phyloP scores from a whole-genome alignment of 1,140 invertebrate species.

The Drosophila funebris region DNA sequence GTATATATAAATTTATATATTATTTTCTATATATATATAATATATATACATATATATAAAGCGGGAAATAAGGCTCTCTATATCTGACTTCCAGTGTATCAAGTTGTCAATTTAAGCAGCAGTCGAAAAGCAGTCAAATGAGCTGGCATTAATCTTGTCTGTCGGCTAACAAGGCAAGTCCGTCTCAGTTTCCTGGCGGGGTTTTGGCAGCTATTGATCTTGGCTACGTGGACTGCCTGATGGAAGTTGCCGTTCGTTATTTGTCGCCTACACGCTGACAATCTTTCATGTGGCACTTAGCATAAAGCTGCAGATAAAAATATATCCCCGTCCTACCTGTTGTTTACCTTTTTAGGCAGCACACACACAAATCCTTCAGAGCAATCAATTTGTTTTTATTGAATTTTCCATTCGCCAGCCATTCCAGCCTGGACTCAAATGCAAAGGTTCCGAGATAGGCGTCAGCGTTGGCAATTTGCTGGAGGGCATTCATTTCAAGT shows the following conservation, averaged over 20 bases:
- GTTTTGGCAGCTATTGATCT: conserved; percentile 43
- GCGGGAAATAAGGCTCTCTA: neutral
- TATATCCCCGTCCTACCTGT: neutral
- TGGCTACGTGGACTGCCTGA: conserved; percentile 21
- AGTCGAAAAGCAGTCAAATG: conserved; percentile 55
- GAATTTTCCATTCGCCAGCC: conserved; percentile 61
- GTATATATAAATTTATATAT: conserved; percentile 47
- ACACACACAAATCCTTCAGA: conserved; percentile 63
- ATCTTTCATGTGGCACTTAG: conserved; percentile 70
- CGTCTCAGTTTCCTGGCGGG: conserved; percentile 10
- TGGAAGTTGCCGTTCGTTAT: conserved; percentile 31
- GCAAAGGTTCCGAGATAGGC: neutral
- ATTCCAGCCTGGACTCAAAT: too few species aligned
- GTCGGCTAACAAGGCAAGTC: conserved; percentile 31
- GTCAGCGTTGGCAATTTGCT: conserved; percentile 50
- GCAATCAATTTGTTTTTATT: conserved; percentile 80
- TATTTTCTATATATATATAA: neutral
- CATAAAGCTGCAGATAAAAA: conserved; percentile 55
- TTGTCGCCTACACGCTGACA: conserved; percentile 58
- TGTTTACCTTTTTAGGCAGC: conserved; percentile 62
- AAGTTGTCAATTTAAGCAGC: conserved; percentile 52
- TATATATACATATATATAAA: neutral
- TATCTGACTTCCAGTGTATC: conserved; percentile 42
- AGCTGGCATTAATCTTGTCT: conserved; percentile 66
- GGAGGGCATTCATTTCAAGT: conserved; percentile 66